phyloP scores from a whole-genome alignment of 2,888 invertebrate genomes.

The Morinoia aosen region DNA sequence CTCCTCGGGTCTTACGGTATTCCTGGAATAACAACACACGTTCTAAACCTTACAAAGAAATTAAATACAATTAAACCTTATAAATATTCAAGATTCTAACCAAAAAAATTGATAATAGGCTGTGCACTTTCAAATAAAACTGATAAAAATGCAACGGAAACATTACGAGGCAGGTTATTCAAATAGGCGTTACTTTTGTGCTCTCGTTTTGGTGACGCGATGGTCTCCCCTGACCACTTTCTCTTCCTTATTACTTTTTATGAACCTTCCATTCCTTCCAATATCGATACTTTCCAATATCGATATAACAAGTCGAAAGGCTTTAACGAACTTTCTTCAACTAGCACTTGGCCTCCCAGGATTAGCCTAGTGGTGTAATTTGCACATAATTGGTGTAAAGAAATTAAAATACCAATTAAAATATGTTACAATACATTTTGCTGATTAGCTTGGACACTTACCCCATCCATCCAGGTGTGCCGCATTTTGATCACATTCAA shows the following conservation, averaged over 20 bases:
- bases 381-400: neutral
- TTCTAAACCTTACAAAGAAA: neutral
- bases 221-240: too few species aligned
- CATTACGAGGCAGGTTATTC: neutral
- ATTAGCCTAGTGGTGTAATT: too few species aligned
- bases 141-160: neutral
- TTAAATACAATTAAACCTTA: neutral
- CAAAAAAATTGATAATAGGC: neutral
- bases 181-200: neutral
- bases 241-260: too few species aligned
- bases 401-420: neutral
- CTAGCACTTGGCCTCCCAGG: too few species aligned
- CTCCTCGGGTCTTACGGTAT: neutral
- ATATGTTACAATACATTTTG: neutral
- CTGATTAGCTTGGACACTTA: neutral
- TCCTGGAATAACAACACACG: neutral
- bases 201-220: neutral
- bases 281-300: too few species aligned
- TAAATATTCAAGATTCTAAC: neutral
- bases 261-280: too few species aligned
- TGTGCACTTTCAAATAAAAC: neutral
- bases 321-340: too few species aligned
- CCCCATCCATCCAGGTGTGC: neutral
- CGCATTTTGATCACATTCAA: neutral
- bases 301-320: too few species aligned